Conservation (phyloP, 2,888 invertebrate species). For the Copidosoma aretas region DNA sequence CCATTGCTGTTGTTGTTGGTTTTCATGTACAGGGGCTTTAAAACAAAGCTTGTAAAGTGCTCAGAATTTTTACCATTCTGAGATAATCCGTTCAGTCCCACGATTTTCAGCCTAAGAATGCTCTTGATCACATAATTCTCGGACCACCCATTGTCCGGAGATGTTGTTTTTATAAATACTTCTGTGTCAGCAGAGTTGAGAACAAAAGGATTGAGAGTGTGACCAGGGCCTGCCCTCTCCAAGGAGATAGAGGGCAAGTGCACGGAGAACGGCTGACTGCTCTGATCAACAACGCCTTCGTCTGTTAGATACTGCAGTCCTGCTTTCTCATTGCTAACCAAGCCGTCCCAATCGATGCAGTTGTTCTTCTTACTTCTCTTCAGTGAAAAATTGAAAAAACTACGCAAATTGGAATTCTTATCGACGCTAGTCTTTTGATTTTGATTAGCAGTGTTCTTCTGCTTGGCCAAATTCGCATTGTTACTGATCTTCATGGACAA, state of each 20-base stretch:
- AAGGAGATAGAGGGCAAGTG: conserved; percentile 55
- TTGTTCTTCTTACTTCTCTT: conserved; percentile 42
- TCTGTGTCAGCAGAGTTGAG: conserved; percentile 61
- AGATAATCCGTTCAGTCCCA: conserved; percentile 58
- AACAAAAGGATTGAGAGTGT: conserved; percentile 54
- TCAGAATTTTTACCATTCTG: conserved; percentile 62
- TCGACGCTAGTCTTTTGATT: conserved; percentile 43
- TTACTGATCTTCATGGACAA: conserved; percentile 23
- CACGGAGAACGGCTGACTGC: conserved; percentile 50
- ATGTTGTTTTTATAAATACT: conserved; percentile 61
- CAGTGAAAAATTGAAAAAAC: conserved; percentile 36
- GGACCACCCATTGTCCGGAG: conserved; percentile 60
- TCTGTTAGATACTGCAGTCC: conserved; percentile 52
- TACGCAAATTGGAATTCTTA: conserved; percentile 46
- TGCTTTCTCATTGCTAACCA: conserved; percentile 51
- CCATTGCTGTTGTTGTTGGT: conserved; percentile 49
- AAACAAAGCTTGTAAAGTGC: conserved; percentile 64
- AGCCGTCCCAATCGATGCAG: conserved; percentile 55
- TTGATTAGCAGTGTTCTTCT: conserved; percentile 26
- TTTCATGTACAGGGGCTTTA: conserved; percentile 63
- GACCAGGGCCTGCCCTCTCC: conserved; percentile 55
- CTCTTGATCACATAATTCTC: conserved; percentile 62
- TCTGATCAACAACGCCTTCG: conserved; percentile 49
- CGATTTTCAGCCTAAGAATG: conserved; percentile 64
- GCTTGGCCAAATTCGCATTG: conserved; percentile 13